These are phyloP conservation scores for Meghimatium bilineatum DNA, from an alignment of 2,888 invertebrate species.

Conservation along the genomic window DNA sequence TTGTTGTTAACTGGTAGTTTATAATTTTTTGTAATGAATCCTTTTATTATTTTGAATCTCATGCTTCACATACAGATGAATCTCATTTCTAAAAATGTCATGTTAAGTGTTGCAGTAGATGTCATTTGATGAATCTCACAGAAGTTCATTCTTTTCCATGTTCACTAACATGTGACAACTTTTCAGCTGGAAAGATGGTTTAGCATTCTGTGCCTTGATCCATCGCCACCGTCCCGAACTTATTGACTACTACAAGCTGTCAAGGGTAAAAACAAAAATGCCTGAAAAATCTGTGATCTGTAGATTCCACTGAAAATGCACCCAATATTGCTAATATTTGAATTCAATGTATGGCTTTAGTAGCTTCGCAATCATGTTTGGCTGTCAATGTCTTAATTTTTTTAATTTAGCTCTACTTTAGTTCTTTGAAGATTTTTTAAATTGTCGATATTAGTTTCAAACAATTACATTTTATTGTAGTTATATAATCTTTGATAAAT, in stretches of 20 bases:
- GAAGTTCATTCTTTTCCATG: too few relatives aligned
- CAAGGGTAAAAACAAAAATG: conserved; percentile 82
- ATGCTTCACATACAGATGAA: not conserved
- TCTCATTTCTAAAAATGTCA: not conserved
- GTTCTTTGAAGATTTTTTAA: not conserved
- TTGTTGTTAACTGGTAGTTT: too few relatives aligned
- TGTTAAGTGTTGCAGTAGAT: too few relatives aligned
- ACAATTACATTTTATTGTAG: not conserved
- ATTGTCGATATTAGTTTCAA: not conserved
- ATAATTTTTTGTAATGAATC: too few relatives aligned
- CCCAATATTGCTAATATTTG: not conserved
- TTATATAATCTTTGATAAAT: too few relatives aligned
- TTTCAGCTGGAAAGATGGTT: conserved; percentile 97
- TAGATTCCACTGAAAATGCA: not conserved
- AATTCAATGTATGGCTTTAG: not conserved
- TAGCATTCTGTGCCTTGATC: conserved; percentile 99
- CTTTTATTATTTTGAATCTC: not conserved
- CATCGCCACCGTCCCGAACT: conserved; percentile 99
- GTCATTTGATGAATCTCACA: too few relatives aligned
- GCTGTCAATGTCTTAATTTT: not conserved
- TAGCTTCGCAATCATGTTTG: conserved; percentile 28
- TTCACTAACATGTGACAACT: conserved; percentile 1
- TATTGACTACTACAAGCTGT: conserved; percentile 98
- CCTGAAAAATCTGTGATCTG: not conserved
- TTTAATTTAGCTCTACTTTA: not conserved